phyloP scores from a whole-genome alignment of 1,140 invertebrate genomes.

The Bombyx mori region DNA sequence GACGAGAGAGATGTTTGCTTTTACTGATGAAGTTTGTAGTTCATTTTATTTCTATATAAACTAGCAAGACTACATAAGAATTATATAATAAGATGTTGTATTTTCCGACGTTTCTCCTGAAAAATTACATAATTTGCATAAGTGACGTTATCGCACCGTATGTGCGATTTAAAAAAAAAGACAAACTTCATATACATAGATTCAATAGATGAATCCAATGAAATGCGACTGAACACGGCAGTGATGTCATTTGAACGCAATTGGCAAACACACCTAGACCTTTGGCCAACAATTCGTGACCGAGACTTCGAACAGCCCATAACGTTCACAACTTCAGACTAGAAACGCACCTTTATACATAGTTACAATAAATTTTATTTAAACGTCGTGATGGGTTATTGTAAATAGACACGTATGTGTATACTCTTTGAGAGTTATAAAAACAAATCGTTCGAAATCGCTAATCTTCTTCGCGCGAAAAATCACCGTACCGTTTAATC shows the following conservation, averaged over 20 bases:
- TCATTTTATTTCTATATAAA: too few species aligned
- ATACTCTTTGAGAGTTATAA: not conserved
- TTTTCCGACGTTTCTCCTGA: too few species aligned
- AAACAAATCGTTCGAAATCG: not conserved
- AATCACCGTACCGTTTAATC: slow-evolving; percentile 13
- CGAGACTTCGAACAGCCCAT: slow-evolving; percentile 26
- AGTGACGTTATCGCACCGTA: too few species aligned
- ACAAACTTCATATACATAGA: too few species aligned
- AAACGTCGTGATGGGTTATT: slow-evolving; percentile 10
- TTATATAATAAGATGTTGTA: too few species aligned
- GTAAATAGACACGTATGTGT: not conserved
- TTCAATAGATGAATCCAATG: too few species aligned
- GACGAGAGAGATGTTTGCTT: too few species aligned
- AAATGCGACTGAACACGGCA: not conserved
- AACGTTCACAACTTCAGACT: slow-evolving; percentile 29
- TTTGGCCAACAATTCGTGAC: slow-evolving; percentile 33
- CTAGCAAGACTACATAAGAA: too few species aligned
- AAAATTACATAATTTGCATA: too few species aligned
- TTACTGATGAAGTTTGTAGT: too few species aligned
- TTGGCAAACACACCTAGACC: slow-evolving; percentile 32
- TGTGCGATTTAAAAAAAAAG: not conserved
- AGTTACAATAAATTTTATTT: slow-evolving; percentile 13
- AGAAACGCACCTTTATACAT: slow-evolving; percentile 27
- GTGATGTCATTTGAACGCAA: slow-evolving; percentile 52
- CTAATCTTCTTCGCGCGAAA: not conserved